Evolutionary conservation across 2,797 vertebrate genomes (phyloP).

Genomic region (Pagetopsis macropterus): DNA sequence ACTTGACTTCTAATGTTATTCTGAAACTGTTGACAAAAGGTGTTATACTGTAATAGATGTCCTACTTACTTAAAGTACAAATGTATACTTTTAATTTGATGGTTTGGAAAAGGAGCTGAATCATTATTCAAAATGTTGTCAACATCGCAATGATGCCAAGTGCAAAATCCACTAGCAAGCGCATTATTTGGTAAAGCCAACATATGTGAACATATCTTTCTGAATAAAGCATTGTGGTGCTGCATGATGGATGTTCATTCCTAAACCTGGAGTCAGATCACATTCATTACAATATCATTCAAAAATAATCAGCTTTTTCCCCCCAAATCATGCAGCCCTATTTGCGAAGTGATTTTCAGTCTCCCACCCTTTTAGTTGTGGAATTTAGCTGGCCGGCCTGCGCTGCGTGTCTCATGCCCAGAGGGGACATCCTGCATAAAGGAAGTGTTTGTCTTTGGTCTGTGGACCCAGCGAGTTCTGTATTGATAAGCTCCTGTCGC

Average conservation of each 20-base stretch:
- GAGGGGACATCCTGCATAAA: constrained; percentile 82
- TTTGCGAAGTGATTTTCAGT: constrained; percentile 39
- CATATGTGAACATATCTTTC: too few relatives aligned
- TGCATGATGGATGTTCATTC: too few relatives aligned
- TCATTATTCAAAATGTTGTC: too few relatives aligned
- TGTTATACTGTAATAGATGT: neutral
- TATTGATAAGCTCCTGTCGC: constrained; percentile 84
- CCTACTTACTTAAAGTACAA: neutral
- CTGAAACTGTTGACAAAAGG: neutral
- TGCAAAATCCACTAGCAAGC: too few relatives aligned
- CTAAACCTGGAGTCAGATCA: too few relatives aligned
- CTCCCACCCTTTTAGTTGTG: constrained; percentile 55
- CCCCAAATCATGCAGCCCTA: too few relatives aligned
- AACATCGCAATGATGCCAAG: too few relatives aligned
- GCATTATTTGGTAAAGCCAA: too few relatives aligned
- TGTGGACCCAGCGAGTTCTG: constrained; percentile 77
- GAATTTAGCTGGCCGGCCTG: constrained; percentile 77
- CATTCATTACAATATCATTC: too few relatives aligned
- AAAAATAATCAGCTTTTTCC: too few relatives aligned
- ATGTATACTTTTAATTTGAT: constrained; percentile 8
- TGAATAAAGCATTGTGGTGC: too few relatives aligned
- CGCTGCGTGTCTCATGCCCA: constrained; percentile 74
- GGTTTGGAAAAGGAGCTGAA: constrained; percentile 15
- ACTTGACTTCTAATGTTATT: neutral
- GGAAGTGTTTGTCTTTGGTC: constrained; percentile 88